Conservation (phyloP, 2,113 vertebrate genomes). For the Cisticola juncidis region DNA sequence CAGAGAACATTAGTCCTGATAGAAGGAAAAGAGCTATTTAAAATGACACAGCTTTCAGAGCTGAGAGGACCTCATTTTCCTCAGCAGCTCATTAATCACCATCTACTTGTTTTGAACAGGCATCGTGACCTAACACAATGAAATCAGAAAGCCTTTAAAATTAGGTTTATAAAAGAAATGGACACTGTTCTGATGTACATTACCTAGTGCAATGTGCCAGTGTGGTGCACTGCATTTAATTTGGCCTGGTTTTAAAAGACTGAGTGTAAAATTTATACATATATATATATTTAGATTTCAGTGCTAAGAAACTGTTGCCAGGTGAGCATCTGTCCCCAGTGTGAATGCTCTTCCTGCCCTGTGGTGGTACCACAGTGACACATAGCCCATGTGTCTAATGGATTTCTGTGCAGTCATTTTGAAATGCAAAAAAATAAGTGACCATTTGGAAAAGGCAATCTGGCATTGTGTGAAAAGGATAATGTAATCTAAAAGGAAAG, state of each 20-base stretch:
- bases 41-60: neutral
- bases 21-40: neutral
- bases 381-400: neutral
- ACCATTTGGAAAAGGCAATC: neutral
- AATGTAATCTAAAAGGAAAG: neutral
- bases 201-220: neutral
- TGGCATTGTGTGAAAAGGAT: neutral
- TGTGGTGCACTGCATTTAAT: neutral
- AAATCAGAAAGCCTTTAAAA: neutral
- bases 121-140: neutral
- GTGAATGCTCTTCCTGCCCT: neutral
- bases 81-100: neutral
- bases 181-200: neutral
- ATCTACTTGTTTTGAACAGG: neutral
- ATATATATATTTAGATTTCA: neutral
- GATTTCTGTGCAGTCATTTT: neutral
- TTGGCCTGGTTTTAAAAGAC: neutral
- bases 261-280: neutral
- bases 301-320: neutral
- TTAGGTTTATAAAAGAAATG: neutral
- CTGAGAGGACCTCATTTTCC: neutral
- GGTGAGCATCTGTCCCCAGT: neutral
- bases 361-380: neutral
- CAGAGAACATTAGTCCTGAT: neutral
- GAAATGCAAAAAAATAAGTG: neutral